Conservation (phyloP, 2,113 vertebrate species). For the Anhinga rufa region DNA sequence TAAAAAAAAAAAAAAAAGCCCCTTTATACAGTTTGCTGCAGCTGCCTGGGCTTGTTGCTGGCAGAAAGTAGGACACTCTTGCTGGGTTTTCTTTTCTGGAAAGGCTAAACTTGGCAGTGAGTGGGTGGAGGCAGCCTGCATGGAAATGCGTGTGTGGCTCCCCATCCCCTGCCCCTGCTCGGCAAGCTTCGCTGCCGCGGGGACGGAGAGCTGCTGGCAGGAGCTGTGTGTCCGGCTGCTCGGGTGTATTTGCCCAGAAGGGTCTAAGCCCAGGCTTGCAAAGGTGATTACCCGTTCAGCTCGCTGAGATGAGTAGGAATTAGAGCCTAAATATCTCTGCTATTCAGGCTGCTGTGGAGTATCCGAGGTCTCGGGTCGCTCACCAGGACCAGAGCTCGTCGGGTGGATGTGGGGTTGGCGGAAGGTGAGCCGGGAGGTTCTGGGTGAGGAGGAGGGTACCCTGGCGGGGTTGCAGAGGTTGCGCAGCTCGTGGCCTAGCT, state of each 20-base stretch:
- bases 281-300: background rate
- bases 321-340: background rate
- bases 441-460: background rate
- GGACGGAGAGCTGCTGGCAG: background rate
- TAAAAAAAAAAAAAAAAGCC: background rate
- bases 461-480: background rate
- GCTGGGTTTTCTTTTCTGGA: constrained; percentile 18
- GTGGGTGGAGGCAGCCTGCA: background rate
- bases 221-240: background rate
- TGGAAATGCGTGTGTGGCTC: background rate
- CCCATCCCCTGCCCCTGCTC: background rate
- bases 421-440: background rate
- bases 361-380: background rate
- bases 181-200: background rate
- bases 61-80: constrained; percentile 49
- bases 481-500: background rate
- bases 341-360: background rate
- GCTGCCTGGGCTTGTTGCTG: background rate
- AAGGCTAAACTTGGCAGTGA: constrained; percentile 39
- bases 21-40: background rate
- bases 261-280: background rate
- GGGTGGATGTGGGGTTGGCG: background rate
- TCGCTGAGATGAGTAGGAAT: background rate
- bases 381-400: rapidly evolving
- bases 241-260: background rate